Conservation (phyloP, 2,113 vertebrate genomes). For the Tringa solitaria region DNA sequence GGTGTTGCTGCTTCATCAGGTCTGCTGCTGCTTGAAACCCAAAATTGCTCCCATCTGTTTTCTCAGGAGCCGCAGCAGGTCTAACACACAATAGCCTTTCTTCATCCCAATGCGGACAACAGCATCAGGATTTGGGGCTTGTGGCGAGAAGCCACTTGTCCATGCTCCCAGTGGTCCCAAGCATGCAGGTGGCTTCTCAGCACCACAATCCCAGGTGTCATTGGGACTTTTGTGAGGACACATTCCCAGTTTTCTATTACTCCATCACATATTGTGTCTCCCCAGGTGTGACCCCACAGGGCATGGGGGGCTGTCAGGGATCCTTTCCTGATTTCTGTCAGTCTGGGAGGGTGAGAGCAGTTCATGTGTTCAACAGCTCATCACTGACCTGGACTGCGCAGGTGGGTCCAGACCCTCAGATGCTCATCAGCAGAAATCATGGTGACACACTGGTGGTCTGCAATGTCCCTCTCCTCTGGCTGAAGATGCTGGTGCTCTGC, state of each 20-base stretch:
- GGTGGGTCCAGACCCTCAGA: not conserved
- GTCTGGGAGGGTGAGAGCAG: not conserved
- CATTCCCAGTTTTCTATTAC: not conserved
- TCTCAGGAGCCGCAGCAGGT: not conserved
- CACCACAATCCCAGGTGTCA: not conserved
- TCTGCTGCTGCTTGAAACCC: not conserved
- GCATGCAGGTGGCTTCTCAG: not conserved
- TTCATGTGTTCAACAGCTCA: not conserved
- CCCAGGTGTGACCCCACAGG: accelerated
- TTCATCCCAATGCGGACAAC: not conserved
- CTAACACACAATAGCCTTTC: not conserved
- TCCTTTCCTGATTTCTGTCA: not conserved
- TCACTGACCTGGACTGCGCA: not conserved
- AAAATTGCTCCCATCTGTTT: not conserved
- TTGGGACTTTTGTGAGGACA: not conserved
- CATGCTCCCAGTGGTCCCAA: not conserved
- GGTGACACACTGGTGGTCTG: accelerated
- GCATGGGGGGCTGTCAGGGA: not conserved
- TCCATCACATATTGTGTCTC: not conserved
- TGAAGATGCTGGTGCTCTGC: not conserved
- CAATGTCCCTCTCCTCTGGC: not conserved
- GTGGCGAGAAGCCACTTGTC: not conserved
- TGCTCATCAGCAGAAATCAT: not conserved
- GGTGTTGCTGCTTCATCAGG: not conserved
- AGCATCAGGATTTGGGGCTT: not conserved